Conservation (phyloP, 92 coral and sea anemone genomes). For the Siderastrea radians region DNA sequence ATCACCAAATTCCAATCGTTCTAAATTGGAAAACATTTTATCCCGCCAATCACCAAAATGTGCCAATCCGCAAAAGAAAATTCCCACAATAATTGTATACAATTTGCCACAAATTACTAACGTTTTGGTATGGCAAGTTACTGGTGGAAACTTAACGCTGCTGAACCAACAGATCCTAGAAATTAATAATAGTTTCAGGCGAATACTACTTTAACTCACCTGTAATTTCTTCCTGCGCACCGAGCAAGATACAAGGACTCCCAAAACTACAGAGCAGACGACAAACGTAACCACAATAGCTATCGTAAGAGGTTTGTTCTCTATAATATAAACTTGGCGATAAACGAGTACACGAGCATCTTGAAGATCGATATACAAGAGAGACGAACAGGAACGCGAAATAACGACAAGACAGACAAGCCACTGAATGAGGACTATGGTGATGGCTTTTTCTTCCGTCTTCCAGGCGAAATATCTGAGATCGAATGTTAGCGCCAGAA, state of each 20-base stretch:
- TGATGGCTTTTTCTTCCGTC: neutral
- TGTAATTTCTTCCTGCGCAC: neutral
- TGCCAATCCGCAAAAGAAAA: too few relatives aligned
- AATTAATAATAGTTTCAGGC: too few relatives aligned
- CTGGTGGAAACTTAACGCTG: too few relatives aligned
- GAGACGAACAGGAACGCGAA: neutral
- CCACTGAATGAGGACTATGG: neutral
- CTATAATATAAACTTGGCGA: neutral
- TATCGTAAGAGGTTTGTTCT: neutral
- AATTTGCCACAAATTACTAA: too few relatives aligned
- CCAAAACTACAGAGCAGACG: neutral
- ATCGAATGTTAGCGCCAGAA: neutral
- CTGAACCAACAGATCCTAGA: too few relatives aligned
- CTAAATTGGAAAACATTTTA: too few relatives aligned
- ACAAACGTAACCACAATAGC: neutral
- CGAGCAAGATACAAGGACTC: neutral
- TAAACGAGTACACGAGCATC: neutral
- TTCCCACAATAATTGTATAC: too few relatives aligned
- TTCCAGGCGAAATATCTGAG: neutral
- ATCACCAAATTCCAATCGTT: too few relatives aligned
- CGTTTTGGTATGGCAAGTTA: too few relatives aligned
- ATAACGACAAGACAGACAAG: neutral
- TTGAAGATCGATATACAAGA: neutral
- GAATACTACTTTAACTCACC: too few relatives aligned
- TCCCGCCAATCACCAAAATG: too few relatives aligned